Evolutionary conservation across 2,888 invertebrate genomes (phyloP), one percentile per base, ranked within the genome.

Genomic region (Xanthorhoe spadicearia): DNA sequence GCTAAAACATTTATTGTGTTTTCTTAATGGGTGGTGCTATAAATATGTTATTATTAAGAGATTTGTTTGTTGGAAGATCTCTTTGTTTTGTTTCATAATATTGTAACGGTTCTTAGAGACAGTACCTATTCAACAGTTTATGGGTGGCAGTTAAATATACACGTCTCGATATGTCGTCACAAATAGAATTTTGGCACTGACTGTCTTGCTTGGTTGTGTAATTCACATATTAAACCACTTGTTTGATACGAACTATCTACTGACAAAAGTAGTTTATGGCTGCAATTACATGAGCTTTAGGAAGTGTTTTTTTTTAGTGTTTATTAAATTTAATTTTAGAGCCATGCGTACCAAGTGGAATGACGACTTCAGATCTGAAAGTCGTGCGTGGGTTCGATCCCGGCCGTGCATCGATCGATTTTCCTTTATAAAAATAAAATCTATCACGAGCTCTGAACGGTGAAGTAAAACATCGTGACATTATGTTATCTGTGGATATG

Each of bases 111-210:
- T 86, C 85, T 87, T 81, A 82, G 82, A 84, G 83, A 85, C 83
- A 85, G 83, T 85, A 79, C 80, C 84, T 84, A 88, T 91, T 90
- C 83, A 84, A 88, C 89, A 90, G 90, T 92, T 93, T 93, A 93
- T 93, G 90, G 92, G 87, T 86, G 87, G 85, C 84, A 89, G 92
- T 93, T 93, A 92, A 92, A 92, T 92, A 92, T 92, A 92, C 90
- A 87, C 85, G 91, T 88, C 88, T 89, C 90, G 87, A 88, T 92
- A 90, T 91, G 92, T 91, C 87, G 90, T 89, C 84, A 87, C 90
- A 91, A 92, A 93, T 93, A 92, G 91, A 92, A 90, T 89, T 92
- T 93, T 93, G 93, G 93, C 92, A 93, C 92, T 90, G 87, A 83
- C 87, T 89, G 87, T 89, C 88, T 86, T 81, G 85, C 88, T 92